Conservation (phyloP, 2,797 vertebrate species). For the Melanotaenia boesemani region DNA sequence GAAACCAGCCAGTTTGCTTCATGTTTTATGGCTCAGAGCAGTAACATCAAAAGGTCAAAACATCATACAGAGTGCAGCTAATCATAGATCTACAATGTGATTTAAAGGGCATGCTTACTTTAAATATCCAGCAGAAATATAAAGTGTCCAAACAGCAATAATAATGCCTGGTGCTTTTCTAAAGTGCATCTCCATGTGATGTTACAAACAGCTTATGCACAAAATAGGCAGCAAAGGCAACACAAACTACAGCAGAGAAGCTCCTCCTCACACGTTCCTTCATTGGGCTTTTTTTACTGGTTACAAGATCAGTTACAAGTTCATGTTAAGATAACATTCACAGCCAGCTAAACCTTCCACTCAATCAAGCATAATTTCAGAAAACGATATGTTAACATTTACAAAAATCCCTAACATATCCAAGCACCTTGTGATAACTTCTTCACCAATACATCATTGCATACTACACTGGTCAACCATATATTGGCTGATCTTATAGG, state of each 20-base stretch:
- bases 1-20: slow-evolving; percentile 30
- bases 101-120: background rate
- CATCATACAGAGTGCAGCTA: slow-evolving; percentile 24
- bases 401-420: slow-evolving; percentile 18
- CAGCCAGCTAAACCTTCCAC: slow-evolving; percentile 36
- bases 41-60: slow-evolving; percentile 41
- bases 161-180: slow-evolving; percentile 46
- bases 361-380: slow-evolving; percentile 34
- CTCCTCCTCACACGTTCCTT: slow-evolving; percentile 21
- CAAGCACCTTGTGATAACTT: slow-evolving; percentile 53
- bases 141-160: slow-evolving; percentile 47
- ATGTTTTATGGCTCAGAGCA: slow-evolving; percentile 66
- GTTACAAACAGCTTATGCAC: slow-evolving; percentile 30
- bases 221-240: slow-evolving; percentile 28
- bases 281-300: slow-evolving; percentile 3
- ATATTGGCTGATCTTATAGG: slow-evolving; percentile 10
- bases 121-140: slow-evolving; percentile 21
- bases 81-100: slow-evolving; percentile 19
- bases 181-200: slow-evolving; percentile 69
- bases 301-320: background rate
- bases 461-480: background rate
- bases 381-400: slow-evolving; percentile 23
- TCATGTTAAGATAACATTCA: slow-evolving; percentile 47
- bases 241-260: slow-evolving; percentile 30
- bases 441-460: slow-evolving; percentile 15